These are phyloP conservation scores for Parnassius glacialis DNA, from an alignment of 2,888 invertebrate genomes.

Conservation along the genomic window DNA sequence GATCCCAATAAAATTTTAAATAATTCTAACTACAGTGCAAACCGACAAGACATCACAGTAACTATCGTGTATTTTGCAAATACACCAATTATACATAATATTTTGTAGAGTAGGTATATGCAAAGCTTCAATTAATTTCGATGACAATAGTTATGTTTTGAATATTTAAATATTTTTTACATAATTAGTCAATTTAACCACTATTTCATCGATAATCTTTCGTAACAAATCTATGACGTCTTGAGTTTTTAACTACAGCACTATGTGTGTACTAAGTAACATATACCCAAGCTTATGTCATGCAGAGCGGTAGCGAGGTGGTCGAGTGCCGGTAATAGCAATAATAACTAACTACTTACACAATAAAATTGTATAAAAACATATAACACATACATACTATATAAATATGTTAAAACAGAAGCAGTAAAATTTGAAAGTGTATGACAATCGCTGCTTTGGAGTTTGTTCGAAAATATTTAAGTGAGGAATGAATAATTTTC, in stretches of 20 bases:
- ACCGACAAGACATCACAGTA: constrained; percentile 6
- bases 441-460: background rate
- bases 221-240: too few species aligned
- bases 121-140: too few species aligned
- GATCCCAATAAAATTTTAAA: constrained; percentile 5
- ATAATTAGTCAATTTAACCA: too few species aligned
- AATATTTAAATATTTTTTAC: too few species aligned
- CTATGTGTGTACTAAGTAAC: constrained; percentile 29
- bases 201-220: too few species aligned
- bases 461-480: background rate
- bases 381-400: too few species aligned
- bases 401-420: background rate
- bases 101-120: too few species aligned
- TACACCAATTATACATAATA: too few species aligned
- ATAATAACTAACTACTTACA: constrained; percentile 25
- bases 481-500: too few species aligned
- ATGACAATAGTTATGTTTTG: too few species aligned
- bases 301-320: constrained; percentile 32
- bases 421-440: constrained; percentile 17
- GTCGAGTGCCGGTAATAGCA: constrained; percentile 19
- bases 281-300: constrained; percentile 34
- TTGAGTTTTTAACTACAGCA: background rate
- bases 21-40: constrained; percentile 12
- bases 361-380: background rate
- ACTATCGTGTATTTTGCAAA: too few species aligned